Evolutionary conservation across 2,113 vertebrate species (phyloP).

Genomic region (Pteruthius melanotis): DNA sequence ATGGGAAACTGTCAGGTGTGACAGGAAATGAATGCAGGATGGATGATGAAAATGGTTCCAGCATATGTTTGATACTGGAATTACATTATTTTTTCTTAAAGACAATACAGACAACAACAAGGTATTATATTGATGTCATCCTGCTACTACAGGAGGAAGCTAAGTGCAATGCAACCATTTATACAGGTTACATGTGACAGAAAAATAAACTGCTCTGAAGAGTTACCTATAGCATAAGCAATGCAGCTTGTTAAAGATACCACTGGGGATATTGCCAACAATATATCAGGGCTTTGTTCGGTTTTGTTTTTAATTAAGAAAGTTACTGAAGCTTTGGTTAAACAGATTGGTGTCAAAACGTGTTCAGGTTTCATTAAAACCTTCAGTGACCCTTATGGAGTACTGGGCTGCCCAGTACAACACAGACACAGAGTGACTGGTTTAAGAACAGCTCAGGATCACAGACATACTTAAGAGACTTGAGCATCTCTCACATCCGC

Average conservation of each 20-base stretch:
- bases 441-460: not conserved
- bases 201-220: not conserved
- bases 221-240: not conserved
- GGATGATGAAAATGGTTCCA: not conserved
- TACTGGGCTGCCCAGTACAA: not conserved
- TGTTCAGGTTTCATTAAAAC: not conserved
- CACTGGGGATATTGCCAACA: not conserved
- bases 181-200: not conserved
- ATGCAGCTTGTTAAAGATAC: not conserved
- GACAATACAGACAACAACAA: not conserved
- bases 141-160: not conserved
- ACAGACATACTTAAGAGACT: not conserved
- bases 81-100: not conserved
- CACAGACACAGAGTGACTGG: not conserved
- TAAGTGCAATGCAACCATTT: not conserved
- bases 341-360: not conserved
- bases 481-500: not conserved
- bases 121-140: not conserved
- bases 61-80: not conserved
- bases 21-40: not conserved
- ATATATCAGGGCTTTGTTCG: not conserved
- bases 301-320: not conserved
- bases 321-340: not conserved
- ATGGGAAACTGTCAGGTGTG: slow-evolving; percentile 21
- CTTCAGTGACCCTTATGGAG: not conserved